phyloP scores from a whole-genome alignment of 2,797 vertebrate genomes.

The Todus mexicanus region DNA sequence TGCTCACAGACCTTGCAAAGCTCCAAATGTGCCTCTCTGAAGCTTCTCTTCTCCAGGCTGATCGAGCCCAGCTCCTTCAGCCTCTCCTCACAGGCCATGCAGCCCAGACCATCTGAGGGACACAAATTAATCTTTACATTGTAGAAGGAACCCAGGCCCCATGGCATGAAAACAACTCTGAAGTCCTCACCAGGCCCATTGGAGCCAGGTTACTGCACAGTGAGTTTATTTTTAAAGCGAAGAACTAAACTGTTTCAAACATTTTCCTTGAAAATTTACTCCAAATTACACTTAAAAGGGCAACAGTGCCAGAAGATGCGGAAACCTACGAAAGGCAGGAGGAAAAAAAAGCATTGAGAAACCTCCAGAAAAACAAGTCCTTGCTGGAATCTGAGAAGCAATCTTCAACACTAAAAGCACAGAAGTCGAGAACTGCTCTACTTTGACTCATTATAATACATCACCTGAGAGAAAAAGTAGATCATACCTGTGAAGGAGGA shows the following conservation, averaged over 20 bases:
- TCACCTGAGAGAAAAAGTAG: neutral
- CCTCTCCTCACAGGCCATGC: neutral
- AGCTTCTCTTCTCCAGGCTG: neutral
- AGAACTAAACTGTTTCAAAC: neutral
- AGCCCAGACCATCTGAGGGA: neutral
- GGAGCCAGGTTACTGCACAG: accelerated
- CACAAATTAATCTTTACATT: neutral
- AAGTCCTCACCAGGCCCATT: neutral
- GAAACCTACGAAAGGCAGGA: neutral
- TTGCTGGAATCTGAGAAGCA: neutral
- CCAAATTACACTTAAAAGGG: neutral
- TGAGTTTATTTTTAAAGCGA: neutral
- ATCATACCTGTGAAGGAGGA: neutral
- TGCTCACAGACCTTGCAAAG: neutral
- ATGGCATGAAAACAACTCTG: neutral
- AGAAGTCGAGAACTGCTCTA: neutral
- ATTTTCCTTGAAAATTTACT: neutral
- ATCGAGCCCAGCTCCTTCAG: neutral
- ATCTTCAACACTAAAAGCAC: neutral
- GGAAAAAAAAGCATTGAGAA: neutral
- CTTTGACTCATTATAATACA: neutral
- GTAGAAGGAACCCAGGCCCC: neutral
- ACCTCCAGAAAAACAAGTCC: neutral
- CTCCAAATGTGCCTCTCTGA: neutral
- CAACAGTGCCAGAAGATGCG: neutral